These are phyloP conservation scores for Camelus bactrianus DNA, from an alignment of 2,113 vertebrate genomes.

Conservation along the genomic window DNA sequence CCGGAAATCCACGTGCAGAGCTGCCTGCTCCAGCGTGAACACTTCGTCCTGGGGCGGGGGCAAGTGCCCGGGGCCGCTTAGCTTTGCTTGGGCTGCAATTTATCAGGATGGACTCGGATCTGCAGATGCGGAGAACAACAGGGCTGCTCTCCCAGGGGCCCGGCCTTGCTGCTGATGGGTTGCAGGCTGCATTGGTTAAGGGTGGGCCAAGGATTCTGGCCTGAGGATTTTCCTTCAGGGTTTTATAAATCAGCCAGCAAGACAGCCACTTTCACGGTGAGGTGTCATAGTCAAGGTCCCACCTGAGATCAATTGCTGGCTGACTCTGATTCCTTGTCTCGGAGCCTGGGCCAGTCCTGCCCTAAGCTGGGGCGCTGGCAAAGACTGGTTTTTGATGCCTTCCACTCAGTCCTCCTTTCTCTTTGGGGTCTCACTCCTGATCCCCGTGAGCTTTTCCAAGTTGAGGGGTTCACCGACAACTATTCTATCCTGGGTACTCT, in stretches of 20 bases:
- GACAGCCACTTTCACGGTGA: conserved; percentile 40
- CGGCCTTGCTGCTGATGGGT: not conserved
- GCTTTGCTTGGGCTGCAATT: not conserved
- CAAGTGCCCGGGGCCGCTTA: not conserved
- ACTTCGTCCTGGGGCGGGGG: not conserved
- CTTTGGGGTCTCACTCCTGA: not conserved
- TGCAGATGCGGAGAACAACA: not conserved
- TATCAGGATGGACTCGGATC: not conserved
- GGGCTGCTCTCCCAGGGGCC: rapidly evolving
- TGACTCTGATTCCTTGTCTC: conserved; percentile 20
- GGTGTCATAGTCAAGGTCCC: not conserved
- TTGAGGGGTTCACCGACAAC: not conserved
- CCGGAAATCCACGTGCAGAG: not conserved
- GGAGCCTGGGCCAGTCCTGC: not conserved
- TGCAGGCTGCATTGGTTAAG: rapidly evolving
- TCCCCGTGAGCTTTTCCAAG: not conserved
- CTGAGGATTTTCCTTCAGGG: not conserved
- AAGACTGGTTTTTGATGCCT: not conserved
- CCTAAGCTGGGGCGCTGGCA: not conserved
- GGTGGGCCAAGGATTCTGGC: not conserved
- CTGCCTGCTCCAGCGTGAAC: not conserved
- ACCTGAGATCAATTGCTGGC: conserved; percentile 22
- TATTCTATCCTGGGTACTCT: not conserved
- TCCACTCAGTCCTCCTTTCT: not conserved
- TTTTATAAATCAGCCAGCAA: conserved; percentile 59